phyloP scores from a whole-genome alignment of 2,888 invertebrate genomes.

The Sinohyriopsis cumingii region DNA sequence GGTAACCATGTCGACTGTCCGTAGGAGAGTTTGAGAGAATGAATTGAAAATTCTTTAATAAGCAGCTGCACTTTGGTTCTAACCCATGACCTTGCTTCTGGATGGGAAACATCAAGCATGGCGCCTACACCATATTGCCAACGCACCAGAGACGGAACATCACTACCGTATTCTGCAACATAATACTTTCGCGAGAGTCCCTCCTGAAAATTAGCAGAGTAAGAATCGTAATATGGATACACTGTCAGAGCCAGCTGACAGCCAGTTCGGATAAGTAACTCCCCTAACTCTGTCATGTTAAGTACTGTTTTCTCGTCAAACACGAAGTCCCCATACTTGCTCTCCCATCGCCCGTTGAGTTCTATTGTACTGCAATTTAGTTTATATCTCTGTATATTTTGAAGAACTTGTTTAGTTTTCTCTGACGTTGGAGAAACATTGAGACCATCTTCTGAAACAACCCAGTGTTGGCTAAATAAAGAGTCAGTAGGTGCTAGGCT shows the following conservation, averaged over 20 bases:
- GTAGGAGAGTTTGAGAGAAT: slow-evolving; percentile 91
- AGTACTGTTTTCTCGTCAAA: slow-evolving; percentile 76
- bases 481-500: slow-evolving; percentile 78
- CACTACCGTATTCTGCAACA: slow-evolving; percentile 50
- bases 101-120: slow-evolving; percentile 92
- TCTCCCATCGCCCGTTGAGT: slow-evolving; percentile 89
- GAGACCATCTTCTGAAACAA: slow-evolving; percentile 83
- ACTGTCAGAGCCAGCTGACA: slow-evolving; percentile 42
- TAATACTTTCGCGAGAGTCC: slow-evolving; percentile 77
- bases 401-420: slow-evolving; percentile 37
- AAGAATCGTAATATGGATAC: slow-evolving; percentile 52
- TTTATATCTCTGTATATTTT: slow-evolving; percentile 41
- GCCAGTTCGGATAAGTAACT: slow-evolving; percentile 16
- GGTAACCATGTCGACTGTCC: slow-evolving; percentile 71
- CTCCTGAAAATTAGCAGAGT: slow-evolving; percentile 80
- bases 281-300: slow-evolving; percentile 42
- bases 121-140: slow-evolving; percentile 79
- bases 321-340: slow-evolving; percentile 85
- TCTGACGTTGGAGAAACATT: slow-evolving; percentile 78
- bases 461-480: slow-evolving; percentile 88
- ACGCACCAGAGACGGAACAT: slow-evolving; percentile 73
- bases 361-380: slow-evolving; percentile 74
- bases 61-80: slow-evolving; percentile 80
- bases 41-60: slow-evolving; percentile 80
- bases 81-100: slow-evolving; percentile 83